Conservation (phyloP, 2,113 vertebrate species). For the Colaptes auratus region DNA sequence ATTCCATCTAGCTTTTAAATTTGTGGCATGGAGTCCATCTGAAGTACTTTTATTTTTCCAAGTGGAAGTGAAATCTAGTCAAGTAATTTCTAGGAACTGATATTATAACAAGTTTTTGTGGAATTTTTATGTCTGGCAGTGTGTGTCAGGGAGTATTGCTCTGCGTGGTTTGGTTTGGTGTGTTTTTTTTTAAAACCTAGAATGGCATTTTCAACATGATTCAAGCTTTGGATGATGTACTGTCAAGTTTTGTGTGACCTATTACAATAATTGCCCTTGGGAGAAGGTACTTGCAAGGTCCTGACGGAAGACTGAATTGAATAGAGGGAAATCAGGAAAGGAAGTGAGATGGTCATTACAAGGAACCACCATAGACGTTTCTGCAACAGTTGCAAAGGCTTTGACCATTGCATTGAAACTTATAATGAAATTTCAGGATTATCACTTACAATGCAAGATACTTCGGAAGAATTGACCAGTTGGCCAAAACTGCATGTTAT, state of each 20-base stretch:
- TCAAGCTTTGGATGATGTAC: neutral
- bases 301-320: neutral
- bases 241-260: neutral
- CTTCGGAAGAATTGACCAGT: neutral
- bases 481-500: neutral
- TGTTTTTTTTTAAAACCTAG: neutral
- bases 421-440: neutral
- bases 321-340: neutral
- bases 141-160: neutral
- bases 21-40: neutral
- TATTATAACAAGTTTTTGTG: neutral
- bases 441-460: neutral
- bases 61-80: neutral
- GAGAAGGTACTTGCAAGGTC: neutral
- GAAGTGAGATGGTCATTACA: neutral
- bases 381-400: neutral
- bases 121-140: neutral
- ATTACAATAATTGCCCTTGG: neutral
- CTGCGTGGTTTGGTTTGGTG: neutral
- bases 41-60: neutral
- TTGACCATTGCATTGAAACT: neutral
- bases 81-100: neutral
- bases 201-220: neutral
- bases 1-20: neutral
- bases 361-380: neutral